Evolutionary conservation across 2,888 invertebrate genomes (phyloP), one percentile per base, ranked within the genome.

Genomic region (Drosophila pseudotakahashii): DNA sequence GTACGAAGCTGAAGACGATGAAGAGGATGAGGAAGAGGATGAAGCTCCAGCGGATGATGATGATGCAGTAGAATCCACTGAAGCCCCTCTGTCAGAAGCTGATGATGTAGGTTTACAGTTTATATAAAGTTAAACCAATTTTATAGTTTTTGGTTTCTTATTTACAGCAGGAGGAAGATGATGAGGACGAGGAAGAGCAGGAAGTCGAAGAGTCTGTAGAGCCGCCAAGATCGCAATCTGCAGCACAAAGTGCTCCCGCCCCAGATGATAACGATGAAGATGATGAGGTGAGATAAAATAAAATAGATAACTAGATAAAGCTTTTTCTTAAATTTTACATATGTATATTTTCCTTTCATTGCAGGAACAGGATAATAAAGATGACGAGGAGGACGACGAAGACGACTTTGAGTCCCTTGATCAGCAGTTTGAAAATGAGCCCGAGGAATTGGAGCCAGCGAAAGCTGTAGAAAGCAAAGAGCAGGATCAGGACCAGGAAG

Each of bases 401-500:
- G 90, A 91, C 3, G 83, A 84, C 48, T 89, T 91, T 30, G 91
- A 92, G 51, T 89, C 90, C 1, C 83, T 92, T 23, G 91, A 92
- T 68, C 90, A 91, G 51, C 84, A 91, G 37, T 82, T 92, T 13
- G 91, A 93, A 68, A 91, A 92, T 57, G 91, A 92, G 73, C 89
- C 81, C 1, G 90, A 90, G 14, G 92, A 91, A 7, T 62, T 88
- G 42, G 9, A 34, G 30, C 23, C 37, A 16, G 34, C 14, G 4
- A 11, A 59, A 26, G 41, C 23, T 13, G 19, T 47, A 54, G 61
- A 47, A 0, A 64, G 67, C 32, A 88, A 89, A 7, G 86, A 90
- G 6, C 74, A 91, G 16, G 79, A 90, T 60, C 81, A 88, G 57
- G 88, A 90, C 73, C 88, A 89, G 10, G 85, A 89, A 67, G 90